A percentile compares a stretch with the other conserved stretches of the same genome.
These are phyloP conservation scores for Nomada fucata DNA, from an alignment of 2,888 invertebrate genomes.

Conservation along the genomic window DNA sequence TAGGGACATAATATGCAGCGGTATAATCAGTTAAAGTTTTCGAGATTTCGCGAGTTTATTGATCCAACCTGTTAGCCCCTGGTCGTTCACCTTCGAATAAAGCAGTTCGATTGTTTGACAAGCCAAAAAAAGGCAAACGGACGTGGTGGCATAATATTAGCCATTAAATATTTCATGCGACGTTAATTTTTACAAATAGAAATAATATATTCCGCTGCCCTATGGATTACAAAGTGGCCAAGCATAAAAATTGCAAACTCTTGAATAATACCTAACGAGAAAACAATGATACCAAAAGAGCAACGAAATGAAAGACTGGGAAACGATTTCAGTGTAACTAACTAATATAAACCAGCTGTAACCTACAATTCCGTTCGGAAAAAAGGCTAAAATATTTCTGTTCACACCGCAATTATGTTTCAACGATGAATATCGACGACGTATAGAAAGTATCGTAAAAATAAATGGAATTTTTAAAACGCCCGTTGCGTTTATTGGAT, in stretches of 20 bases:
- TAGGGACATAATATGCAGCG: too few species aligned
- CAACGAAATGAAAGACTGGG: too few species aligned
- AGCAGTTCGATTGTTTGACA: neutral
- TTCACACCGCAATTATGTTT: neutral
- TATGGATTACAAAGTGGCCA: too few species aligned
- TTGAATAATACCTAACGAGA: too few species aligned
- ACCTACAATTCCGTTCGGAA: neutral
- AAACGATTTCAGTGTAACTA: too few species aligned
- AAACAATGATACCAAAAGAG: too few species aligned
- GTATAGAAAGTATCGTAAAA: neutral
- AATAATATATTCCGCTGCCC: too few species aligned
- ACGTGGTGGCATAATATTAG: too few species aligned
- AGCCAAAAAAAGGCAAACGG: neutral
- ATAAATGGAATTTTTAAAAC: constrained; percentile 25
- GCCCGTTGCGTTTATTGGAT: neutral
- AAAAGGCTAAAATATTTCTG: neutral
- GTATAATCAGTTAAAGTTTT: neutral
- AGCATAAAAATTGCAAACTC: too few species aligned
- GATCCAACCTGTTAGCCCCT: constrained; percentile 2
- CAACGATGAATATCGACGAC: neutral
- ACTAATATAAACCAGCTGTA: neutral
- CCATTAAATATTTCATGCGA: too few species aligned
- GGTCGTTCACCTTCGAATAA: neutral
- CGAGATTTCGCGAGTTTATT: neutral
- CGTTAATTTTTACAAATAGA: too few species aligned